Conservation (phyloP, 2,113 vertebrate species). For the Austrofundulus limnaeus region DNA sequence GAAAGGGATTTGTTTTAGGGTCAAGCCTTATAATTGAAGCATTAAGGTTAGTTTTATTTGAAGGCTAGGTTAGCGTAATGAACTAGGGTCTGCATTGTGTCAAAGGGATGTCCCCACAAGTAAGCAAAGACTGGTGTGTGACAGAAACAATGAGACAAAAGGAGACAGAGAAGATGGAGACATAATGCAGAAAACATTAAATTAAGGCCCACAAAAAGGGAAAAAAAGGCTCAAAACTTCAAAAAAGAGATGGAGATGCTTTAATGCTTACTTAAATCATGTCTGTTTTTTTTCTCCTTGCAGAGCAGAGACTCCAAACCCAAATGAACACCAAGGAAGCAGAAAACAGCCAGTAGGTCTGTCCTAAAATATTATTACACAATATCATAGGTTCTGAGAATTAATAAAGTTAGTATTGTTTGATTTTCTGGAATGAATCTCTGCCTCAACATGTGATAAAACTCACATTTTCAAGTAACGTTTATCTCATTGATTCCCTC, state of each 20-base stretch:
- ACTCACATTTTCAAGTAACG: too few relatives aligned
- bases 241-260: not conserved
- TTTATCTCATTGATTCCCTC: too few relatives aligned
- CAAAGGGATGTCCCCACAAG: not conserved
- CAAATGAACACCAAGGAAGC: not conserved
- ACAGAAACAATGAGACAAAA: slow-evolving; percentile 62
- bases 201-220: slow-evolving; percentile 22
- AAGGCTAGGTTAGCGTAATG: not conserved
- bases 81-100: not conserved
- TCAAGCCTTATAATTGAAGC: not conserved
- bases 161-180: slow-evolving; percentile 39
- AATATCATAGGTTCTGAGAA: not conserved
- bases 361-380: not conserved
- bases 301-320: not conserved
- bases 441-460: too few relatives aligned
- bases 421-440: too few relatives aligned
- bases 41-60: too few relatives aligned
- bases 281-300: slow-evolving; percentile 24
- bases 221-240: not conserved
- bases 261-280: not conserved
- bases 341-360: slow-evolving; percentile 35
- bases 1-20: not conserved
- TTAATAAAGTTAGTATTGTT: too few relatives aligned
- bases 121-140: slow-evolving; percentile 1
- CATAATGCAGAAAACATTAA: slow-evolving; percentile 35